phyloP scores from a whole-genome alignment of 2,113 vertebrate species.

The Gambusia affinis region DNA sequence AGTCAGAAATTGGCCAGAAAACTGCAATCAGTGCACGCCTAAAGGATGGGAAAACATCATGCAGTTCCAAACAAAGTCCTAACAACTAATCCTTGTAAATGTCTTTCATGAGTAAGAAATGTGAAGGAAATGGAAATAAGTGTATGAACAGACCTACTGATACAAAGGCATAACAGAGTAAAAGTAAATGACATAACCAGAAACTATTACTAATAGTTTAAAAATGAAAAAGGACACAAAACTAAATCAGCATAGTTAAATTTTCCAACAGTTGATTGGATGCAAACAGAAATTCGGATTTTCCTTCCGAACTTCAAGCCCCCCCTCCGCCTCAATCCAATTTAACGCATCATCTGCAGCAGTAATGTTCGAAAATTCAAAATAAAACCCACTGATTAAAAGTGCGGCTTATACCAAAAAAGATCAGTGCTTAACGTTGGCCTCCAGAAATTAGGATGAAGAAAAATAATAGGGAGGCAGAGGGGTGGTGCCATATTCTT shows the following conservation, averaged over 20 bases:
- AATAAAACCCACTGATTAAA: not conserved
- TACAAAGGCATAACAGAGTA: not conserved
- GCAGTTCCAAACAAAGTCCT: slow-evolving; percentile 37
- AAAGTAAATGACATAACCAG: not conserved
- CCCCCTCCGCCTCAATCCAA: not conserved
- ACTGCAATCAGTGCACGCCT: no score
- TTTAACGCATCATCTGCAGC: not conserved
- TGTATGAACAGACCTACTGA: not conserved
- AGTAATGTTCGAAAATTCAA: not conserved
- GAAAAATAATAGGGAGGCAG: not conserved
- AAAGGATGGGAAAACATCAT: slow-evolving; percentile 39
- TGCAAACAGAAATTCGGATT: not conserved
- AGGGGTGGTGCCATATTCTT: not conserved
- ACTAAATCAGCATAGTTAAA: no score
- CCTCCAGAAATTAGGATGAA: not conserved
- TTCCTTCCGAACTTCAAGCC: not conserved
- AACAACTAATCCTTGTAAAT: slow-evolving; percentile 38
- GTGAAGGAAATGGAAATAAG: not conserved
- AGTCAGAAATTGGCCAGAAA: no score
- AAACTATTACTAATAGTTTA: no score
- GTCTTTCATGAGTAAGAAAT: slow-evolving; percentile 21
- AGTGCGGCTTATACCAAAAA: not conserved
- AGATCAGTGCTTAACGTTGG: not conserved
- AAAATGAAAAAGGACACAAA: no score
- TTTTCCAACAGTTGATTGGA: no score